Conservation (phyloP, 2,113 vertebrate species). For the Tupaia tana region DNA sequence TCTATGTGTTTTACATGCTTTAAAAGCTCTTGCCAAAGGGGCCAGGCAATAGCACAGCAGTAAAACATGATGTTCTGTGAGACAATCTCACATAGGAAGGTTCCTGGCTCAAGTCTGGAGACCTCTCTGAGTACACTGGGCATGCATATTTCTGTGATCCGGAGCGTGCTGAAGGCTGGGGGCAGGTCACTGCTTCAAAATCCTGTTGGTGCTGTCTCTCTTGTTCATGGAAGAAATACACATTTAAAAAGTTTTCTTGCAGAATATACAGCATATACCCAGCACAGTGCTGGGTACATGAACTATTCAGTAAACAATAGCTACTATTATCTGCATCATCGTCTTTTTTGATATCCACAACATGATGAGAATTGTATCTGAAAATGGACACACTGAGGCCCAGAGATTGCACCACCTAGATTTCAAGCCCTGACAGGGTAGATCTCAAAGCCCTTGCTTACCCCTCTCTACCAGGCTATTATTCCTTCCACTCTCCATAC, state of each 20-base stretch:
- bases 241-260: too few species aligned
- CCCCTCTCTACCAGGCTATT: accelerated
- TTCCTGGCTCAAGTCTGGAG: too few species aligned
- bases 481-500: background rate
- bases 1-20: background rate
- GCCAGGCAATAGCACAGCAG: too few species aligned
- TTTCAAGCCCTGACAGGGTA: background rate
- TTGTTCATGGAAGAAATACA: too few species aligned
- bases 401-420: background rate
- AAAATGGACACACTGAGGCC: background rate
- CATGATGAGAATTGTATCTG: background rate
- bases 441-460: background rate
- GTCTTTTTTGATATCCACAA: background rate
- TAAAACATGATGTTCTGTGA: too few species aligned
- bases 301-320: background rate
- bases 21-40: background rate
- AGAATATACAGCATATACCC: background rate
- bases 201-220: too few species aligned
- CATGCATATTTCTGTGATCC: too few species aligned
- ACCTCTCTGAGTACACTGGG: too few species aligned
- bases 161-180: too few species aligned
- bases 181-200: too few species aligned
- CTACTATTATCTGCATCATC: background rate
- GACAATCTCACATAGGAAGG: too few species aligned
- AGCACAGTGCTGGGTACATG: accelerated